phyloP scores from a whole-genome alignment of 2,888 invertebrate species.

The Trilocha varians region DNA sequence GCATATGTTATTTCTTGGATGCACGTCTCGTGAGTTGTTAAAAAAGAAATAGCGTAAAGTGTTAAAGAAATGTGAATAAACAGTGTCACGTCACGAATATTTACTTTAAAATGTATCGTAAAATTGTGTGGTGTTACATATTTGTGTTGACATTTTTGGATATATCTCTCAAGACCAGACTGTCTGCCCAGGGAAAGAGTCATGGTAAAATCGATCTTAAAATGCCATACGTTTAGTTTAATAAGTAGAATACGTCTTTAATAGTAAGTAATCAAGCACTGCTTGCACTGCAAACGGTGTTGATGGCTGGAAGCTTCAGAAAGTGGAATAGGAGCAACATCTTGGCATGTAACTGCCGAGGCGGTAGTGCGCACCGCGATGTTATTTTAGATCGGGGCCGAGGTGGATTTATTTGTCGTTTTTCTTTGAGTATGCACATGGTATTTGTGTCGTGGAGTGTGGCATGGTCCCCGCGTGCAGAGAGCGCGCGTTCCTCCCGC shows the following conservation, averaged over 20 bases:
- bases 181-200: conserved; percentile 81
- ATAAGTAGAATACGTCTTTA: background rate
- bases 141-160: conserved; percentile 78
- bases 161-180: conserved; percentile 77
- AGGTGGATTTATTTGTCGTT: conserved; percentile 35
- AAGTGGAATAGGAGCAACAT: conserved; percentile 22
- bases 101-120: conserved; percentile 65
- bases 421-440: conserved; percentile 27
- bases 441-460: conserved; percentile 26
- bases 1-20: conserved; percentile 26
- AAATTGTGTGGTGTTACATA: conserved; percentile 77
- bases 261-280: background rate
- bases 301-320: background rate
- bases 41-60: conserved; percentile 33
- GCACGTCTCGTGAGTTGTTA: conserved; percentile 34
- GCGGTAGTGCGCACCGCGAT: conserved; percentile 25
- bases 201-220: conserved; percentile 77
- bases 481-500: conserved; percentile 1
- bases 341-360: conserved; percentile 25
- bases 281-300: background rate
- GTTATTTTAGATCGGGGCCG: conserved; percentile 53
- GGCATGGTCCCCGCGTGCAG: conserved; percentile 4
- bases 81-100: conserved; percentile 30
- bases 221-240: background rate
- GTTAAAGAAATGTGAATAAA: conserved; percentile 56